Evolutionary conservation across 1,140 invertebrate species (phyloP).

Genomic region (Daktulosphaira vitifoliae): DNA sequence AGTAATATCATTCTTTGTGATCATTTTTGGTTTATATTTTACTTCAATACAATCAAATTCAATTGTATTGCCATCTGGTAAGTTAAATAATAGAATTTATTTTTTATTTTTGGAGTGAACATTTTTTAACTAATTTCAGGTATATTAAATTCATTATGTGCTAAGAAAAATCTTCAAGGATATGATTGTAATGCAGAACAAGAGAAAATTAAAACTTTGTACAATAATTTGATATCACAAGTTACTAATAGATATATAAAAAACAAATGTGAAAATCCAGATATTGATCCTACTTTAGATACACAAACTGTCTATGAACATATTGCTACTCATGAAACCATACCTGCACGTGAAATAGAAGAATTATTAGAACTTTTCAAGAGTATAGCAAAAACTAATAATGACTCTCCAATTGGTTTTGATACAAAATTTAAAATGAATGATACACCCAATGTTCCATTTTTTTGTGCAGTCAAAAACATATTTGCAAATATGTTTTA

Average conservation of each 20-base stretch:
- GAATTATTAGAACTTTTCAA: slow-evolving; percentile 24
- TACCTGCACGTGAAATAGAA: slow-evolving; percentile 10
- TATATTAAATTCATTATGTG: slow-evolving; percentile 18
- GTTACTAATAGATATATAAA: slow-evolving; percentile 22
- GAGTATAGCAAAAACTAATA: slow-evolving; percentile 20
- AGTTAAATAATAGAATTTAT: background rate
- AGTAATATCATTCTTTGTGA: slow-evolving; percentile 15
- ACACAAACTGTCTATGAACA: slow-evolving; percentile 18
- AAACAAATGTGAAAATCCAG: slow-evolving; percentile 11
- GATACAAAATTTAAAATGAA: slow-evolving; percentile 22
- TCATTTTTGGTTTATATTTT: slow-evolving; percentile 27
- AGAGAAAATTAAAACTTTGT: slow-evolving; percentile 1
- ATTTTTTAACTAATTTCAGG: background rate
- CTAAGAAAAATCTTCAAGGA: slow-evolving; percentile 1
- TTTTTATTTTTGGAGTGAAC: too few species aligned
- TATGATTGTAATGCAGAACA: slow-evolving; percentile 16
- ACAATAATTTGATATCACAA: slow-evolving; percentile 4
- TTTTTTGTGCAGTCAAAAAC: slow-evolving; percentile 6
- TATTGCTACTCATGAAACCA: slow-evolving; percentile 19
- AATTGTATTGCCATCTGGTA: slow-evolving; percentile 18
- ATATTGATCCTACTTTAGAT: slow-evolving; percentile 12
- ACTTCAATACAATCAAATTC: slow-evolving; percentile 24
- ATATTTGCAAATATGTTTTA: slow-evolving; percentile 28
- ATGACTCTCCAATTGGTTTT: slow-evolving; percentile 14
- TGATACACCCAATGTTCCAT: slow-evolving; percentile 9